Base-by-base conservation (phyloP, 1,140 invertebrate genomes). In the Chelonus insularis region DNA sequence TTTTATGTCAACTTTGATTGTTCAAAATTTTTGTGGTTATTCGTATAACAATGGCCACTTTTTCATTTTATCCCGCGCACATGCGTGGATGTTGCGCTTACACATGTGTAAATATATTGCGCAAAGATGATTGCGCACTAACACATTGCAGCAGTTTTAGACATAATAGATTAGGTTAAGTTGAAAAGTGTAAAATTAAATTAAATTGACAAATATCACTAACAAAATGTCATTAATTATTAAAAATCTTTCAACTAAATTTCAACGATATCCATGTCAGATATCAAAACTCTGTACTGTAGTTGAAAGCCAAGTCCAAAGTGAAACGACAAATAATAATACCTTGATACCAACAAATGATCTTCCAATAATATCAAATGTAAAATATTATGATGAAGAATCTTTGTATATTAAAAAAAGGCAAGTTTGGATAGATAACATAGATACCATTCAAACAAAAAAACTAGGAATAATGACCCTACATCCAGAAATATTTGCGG, bases 381-480 rank as follows among this genome's bases (percentile, higher is more conserved):
- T 18, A 51, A 57, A 55, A 6, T 73, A 73, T 32, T 18, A 64
- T 0, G 45, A 75, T 18, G 52, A 64, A 4, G 36, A 66, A 4
- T 59, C 60, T 16, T 57, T 72, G n/a, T 88, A 84, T 65, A 2
- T 84, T 91, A 16, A 88, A 98, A 83, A 91, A 90, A n/a, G n/a
- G n/a, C n/a, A n/a, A n/a, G n/a, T n/a, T 18, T 98, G 96, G 96
- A 83, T 98, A 8, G 95, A 97, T 77, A 96, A 92, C 77, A 80
- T 98, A 12, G 87, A 93, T 72, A 88, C 90, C 0, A 73, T 90
- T 7, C 85, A 91, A 64, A 89, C 92, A 69, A 85, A 89, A 64
- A 95, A 95, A 76, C 70, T 95, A 1, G 93, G 92, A 0, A 75
- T 99, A 0, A 82, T 97, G 7, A 87, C 92, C 71, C 80, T 99